Percentiles rank a stretch among this genome's conserved stretches.
These are phyloP conservation scores for Lycaena phlaeas DNA, from an alignment of 2,888 invertebrate genomes.

Conservation along the genomic window DNA sequence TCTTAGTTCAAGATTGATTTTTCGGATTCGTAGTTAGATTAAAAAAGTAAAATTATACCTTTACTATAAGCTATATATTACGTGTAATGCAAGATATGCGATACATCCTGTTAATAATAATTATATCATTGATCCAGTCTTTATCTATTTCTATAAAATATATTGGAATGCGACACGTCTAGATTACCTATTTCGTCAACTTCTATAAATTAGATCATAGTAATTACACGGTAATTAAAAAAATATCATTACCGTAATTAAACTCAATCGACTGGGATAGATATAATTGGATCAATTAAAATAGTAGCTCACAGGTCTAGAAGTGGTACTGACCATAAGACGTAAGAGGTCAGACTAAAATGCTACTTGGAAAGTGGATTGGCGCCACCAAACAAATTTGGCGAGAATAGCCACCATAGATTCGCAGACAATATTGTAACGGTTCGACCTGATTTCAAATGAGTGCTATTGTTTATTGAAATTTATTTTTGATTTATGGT, in stretches of 20 bases:
- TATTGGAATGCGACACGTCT: not conserved
- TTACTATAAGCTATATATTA: too few relatives aligned
- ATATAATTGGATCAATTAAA: constrained; percentile 24
- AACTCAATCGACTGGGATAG: constrained; percentile 6
- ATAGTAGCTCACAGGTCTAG: constrained; percentile 30
- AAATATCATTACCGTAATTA: constrained; percentile 1
- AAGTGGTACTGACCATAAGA: constrained; percentile 41
- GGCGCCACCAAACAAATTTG: constrained; percentile 67
- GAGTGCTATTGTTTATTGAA: too few relatives aligned
- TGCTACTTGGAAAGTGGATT: constrained; percentile 68
- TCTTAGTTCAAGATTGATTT: too few relatives aligned
- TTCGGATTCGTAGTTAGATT: too few relatives aligned
- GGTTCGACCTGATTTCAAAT: too few relatives aligned
- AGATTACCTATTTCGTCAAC: not conserved
- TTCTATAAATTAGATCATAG: not conserved
- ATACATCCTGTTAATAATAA: constrained; percentile 1
- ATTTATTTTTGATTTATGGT: too few relatives aligned
- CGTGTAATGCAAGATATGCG: too few relatives aligned
- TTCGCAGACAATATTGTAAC: not conserved
- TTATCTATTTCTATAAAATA: too few relatives aligned
- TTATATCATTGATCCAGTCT: too few relatives aligned
- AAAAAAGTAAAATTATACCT: too few relatives aligned
- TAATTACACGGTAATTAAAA: constrained; percentile 5
- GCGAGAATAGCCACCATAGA: constrained; percentile 30
- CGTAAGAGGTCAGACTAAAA: constrained; percentile 69